phyloP scores from a whole-genome alignment of 2,113 vertebrate genomes.

The Dicerorhinus sumatrensis region DNA sequence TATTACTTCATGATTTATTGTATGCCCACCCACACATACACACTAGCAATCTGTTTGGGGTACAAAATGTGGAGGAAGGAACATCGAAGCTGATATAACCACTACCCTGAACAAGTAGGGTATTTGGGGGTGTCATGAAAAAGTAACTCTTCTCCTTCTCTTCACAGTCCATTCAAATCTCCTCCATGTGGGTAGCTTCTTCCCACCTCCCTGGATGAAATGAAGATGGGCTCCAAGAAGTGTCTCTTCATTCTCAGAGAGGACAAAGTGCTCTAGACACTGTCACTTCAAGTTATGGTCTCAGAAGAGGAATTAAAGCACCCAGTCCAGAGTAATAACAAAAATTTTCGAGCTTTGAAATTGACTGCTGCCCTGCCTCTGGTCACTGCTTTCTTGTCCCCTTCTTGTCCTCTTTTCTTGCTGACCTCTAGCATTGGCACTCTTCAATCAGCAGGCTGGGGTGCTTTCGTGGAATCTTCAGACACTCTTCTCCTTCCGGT shows the following conservation, averaged over 20 bases:
- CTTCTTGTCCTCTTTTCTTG: neutral
- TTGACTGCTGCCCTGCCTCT: too few species aligned
- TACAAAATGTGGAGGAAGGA: neutral
- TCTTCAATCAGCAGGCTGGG: neutral
- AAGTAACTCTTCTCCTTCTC: neutral
- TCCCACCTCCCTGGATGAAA: neutral
- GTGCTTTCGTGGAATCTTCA: neutral
- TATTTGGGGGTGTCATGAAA: too few species aligned
- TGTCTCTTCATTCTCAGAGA: neutral
- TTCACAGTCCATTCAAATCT: neutral
- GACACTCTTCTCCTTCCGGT: neutral
- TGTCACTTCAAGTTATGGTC: neutral
- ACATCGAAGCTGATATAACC: accelerated
- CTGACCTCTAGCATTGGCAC: too few species aligned
- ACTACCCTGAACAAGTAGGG: accelerated
- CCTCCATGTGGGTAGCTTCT: accelerated
- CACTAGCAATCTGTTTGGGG: too few species aligned
- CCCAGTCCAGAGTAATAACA: neutral
- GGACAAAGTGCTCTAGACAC: neutral
- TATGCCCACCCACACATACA: neutral
- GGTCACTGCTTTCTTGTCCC: too few species aligned
- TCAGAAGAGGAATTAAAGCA: neutral
- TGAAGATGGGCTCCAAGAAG: accelerated
- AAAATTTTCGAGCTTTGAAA: neutral
- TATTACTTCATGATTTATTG: too few species aligned